phyloP scores from a whole-genome alignment of 2,888 invertebrate species.

The Helleia helle region DNA sequence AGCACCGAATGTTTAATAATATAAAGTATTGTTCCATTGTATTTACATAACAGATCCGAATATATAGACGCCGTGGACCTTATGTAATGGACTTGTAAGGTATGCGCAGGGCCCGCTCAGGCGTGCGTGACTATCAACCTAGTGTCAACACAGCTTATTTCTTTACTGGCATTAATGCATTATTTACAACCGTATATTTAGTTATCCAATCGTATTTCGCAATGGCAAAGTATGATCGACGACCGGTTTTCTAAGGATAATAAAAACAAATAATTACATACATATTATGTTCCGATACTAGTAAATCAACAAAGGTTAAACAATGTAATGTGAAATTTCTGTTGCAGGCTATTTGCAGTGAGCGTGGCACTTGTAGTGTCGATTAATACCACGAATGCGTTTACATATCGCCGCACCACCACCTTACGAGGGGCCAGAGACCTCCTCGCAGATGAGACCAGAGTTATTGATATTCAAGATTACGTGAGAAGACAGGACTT shows the following conservation, averaged over 20 bases:
- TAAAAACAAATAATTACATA: constrained; percentile 5
- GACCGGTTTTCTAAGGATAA: neutral
- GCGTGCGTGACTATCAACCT: no score
- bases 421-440: neutral
- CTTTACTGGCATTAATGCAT: no score
- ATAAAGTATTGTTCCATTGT: no score
- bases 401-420: neutral
- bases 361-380: constrained; percentile 3
- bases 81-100: no score
- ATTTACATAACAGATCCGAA: no score
- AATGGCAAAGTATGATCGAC: neutral
- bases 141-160: no score
- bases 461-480: neutral
- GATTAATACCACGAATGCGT: neutral
- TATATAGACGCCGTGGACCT: no score
- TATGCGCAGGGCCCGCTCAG: no score
- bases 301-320: constrained; percentile 1
- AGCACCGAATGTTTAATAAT: no score
- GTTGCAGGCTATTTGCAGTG: constrained; percentile 4
- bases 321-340: neutral
- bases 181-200: no score
- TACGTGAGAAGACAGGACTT: neutral
- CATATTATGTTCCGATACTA: constrained; percentile 2
- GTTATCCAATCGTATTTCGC: no score
- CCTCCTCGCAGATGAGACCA: constrained; percentile 1